Evolutionary conservation across 1,140 invertebrate species (phyloP).

Genomic region (Drosophila serrata): DNA sequence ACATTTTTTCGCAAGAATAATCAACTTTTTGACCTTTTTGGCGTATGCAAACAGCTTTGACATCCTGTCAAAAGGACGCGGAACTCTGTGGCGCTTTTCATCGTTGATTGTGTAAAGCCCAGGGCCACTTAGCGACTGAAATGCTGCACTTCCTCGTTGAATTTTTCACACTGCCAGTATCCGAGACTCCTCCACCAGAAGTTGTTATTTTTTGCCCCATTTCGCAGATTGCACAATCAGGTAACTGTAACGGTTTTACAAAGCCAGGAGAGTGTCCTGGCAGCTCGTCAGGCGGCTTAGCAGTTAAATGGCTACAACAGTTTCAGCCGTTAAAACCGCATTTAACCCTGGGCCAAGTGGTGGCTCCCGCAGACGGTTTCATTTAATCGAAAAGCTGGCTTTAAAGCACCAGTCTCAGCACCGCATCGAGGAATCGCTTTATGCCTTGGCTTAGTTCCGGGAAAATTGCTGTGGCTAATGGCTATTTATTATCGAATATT

Average conservation of each 20-base stretch:
- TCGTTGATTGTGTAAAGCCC: constrained; percentile 64
- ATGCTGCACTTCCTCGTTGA: constrained; percentile 43
- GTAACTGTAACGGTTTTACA: constrained; percentile 13
- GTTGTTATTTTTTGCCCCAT: constrained; percentile 18
- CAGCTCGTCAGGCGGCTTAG: constrained; percentile 58
- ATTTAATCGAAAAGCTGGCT: constrained; percentile 28
- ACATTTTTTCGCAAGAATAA: constrained; percentile 11
- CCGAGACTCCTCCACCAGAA: too few relatives aligned
- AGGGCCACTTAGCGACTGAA: constrained; percentile 47
- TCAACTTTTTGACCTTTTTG: constrained; percentile 20
- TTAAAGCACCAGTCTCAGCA: constrained; percentile 12
- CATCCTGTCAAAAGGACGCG: constrained; percentile 10
- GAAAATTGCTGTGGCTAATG: constrained; percentile 45
- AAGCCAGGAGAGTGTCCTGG: constrained; percentile 10
- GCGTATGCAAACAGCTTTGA: constrained; percentile 32
- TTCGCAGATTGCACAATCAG: constrained; percentile 47
- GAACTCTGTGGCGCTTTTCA: background rate
- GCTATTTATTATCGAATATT: constrained; percentile 54
- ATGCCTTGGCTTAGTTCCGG: constrained; percentile 9
- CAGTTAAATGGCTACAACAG: constrained; percentile 60
- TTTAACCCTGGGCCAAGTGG: constrained; percentile 19
- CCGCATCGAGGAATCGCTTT: background rate
- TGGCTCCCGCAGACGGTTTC: background rate
- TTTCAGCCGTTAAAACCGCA: constrained; percentile 35
- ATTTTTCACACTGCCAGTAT: constrained; percentile 25